Percentiles rank a stretch among this genome's conserved stretches.
Evolutionary conservation across 2,888 invertebrate species (phyloP).

Genomic region (Diadegma fenestrale): DNA sequence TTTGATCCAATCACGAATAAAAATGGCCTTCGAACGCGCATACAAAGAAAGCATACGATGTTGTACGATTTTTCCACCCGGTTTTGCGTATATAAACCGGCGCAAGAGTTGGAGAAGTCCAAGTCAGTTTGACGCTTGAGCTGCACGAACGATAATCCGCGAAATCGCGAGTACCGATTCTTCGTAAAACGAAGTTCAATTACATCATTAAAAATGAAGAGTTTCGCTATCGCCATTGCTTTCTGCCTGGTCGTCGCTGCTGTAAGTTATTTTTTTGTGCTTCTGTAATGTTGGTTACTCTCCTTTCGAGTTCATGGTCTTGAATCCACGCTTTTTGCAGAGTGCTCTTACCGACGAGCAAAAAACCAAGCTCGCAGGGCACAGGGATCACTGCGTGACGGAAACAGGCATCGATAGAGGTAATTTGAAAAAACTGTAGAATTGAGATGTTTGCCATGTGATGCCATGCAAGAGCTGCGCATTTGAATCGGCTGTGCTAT

Average conservation of each 20-base stretch:
- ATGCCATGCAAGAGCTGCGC: neutral
- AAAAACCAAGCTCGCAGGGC: constrained; percentile 70
- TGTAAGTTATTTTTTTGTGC: constrained; percentile 66
- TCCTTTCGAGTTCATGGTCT: neutral
- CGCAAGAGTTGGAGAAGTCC: constrained; percentile 18
- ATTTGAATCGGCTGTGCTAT: neutral
- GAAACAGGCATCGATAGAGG: constrained; percentile 76
- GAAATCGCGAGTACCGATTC: neutral
- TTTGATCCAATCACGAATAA: neutral
- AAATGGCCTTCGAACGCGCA: constrained; percentile 2
- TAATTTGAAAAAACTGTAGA: constrained; percentile 59
- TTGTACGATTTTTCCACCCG: constrained; percentile 24
- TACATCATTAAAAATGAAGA: constrained; percentile 72
- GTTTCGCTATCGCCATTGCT: constrained; percentile 68
- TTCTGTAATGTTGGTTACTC: neutral
- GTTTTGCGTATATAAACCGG: constrained; percentile 50
- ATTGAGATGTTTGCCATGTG: neutral
- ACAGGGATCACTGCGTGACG: constrained; percentile 73
- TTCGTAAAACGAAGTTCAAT: neutral
- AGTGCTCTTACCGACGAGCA: constrained; percentile 64
- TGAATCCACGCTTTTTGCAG: constrained; percentile 49
- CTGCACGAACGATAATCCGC: constrained; percentile 39
- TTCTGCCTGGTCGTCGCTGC: constrained; percentile 70
- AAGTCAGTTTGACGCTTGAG: constrained; percentile 37
- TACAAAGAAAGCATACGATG: constrained; percentile 3